phyloP scores from a whole-genome alignment of 2,888 invertebrate species.

The Mesoligia furuncula region DNA sequence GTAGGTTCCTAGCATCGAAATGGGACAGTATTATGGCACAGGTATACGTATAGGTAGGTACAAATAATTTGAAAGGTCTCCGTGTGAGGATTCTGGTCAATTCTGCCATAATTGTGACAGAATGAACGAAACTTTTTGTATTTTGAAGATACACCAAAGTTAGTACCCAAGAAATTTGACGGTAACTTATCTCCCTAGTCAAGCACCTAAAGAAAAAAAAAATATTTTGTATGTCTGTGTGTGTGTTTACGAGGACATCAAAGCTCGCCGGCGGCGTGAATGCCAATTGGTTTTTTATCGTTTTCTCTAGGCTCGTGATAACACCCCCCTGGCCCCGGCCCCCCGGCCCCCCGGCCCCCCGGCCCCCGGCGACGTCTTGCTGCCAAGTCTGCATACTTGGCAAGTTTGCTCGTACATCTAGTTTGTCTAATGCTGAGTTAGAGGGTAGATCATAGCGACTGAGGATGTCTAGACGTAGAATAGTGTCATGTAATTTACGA shows the following conservation, averaged over 20 bases:
- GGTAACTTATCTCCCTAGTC: constrained; percentile 45
- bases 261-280: constrained; percentile 78
- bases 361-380: constrained; percentile 39
- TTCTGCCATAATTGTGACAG: not conserved
- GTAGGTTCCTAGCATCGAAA: not conserved
- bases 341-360: constrained; percentile 7
- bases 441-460: constrained; percentile 20
- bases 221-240: constrained; percentile 32
- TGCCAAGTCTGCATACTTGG: constrained; percentile 55
- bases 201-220: constrained; percentile 20
- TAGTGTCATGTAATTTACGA: not conserved
- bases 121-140: not conserved
- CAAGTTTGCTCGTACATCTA: constrained; percentile 45
- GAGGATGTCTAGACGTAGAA: constrained; percentile 25
- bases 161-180: constrained; percentile 41
- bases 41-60: not conserved
- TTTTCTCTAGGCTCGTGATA: constrained; percentile 78
- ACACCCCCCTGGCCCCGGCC: constrained; percentile 38
- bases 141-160: not conserved
- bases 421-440: constrained; percentile 52
- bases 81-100: not conserved
- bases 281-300: constrained; percentile 87
- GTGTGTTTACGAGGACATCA: constrained; percentile 78
- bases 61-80: not conserved
- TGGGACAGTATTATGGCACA: not conserved